These are phyloP conservation scores for Drosophila dunni DNA, from an alignment of 1,140 invertebrate genomes.

Conservation along the genomic window DNA sequence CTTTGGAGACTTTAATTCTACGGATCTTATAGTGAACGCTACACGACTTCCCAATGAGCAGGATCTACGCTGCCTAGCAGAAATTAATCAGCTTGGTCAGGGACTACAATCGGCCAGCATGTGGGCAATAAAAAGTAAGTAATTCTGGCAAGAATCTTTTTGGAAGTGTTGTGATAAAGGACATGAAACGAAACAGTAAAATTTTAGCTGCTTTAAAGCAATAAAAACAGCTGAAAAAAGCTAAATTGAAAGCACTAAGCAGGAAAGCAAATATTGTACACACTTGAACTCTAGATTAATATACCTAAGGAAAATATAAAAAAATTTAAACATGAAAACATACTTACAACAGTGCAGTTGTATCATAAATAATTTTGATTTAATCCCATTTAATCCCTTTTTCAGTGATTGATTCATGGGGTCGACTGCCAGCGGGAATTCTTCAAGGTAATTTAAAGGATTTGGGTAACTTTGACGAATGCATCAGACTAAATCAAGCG, in stretches of 20 bases:
- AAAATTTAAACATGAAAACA: no score
- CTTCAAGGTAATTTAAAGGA: conserved; percentile 56
- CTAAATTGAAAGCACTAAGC: no score
- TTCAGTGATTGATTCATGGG: conserved; percentile 45
- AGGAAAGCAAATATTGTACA: no score
- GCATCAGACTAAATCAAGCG: conserved; percentile 37
- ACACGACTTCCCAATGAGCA: conserved; percentile 13
- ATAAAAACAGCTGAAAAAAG: no score
- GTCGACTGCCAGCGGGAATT: conserved; percentile 54
- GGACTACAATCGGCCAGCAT: conserved; percentile 17
- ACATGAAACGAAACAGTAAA: no score
- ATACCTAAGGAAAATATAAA: no score
- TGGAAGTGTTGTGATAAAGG: background rate
- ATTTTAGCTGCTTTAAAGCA: no score
- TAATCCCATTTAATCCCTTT: no score
- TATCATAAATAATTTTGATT: no score
- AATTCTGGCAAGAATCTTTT: background rate
- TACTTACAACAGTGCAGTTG: no score
- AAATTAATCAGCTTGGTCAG: conserved; percentile 33
- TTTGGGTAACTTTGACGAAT: conserved; percentile 71
- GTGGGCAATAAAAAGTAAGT: conserved; percentile 61
- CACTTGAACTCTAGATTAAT: no score
- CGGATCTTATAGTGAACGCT: conserved; percentile 11
- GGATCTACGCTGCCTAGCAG: conserved; percentile 48
- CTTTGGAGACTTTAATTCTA: conserved; percentile 32